phyloP scores from a whole-genome alignment of 1,140 invertebrate species.

The Bilobella aurantiaca region DNA sequence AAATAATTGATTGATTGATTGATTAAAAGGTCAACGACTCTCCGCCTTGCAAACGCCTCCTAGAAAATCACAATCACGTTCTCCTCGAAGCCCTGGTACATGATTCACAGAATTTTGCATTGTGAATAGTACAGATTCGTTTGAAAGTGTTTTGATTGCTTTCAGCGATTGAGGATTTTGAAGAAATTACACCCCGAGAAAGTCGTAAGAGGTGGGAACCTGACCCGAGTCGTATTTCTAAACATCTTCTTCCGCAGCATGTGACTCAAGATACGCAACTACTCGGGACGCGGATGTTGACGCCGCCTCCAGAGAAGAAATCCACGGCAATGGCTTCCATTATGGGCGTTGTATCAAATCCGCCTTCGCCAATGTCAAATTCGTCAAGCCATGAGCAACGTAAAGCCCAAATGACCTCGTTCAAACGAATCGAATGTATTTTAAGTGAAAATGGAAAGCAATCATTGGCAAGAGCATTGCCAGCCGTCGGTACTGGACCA shows the following conservation, averaged over 20 bases:
- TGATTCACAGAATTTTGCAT: not conserved
- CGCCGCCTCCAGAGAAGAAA: not conserved
- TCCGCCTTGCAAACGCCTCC: no score
- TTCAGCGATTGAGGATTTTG: no score
- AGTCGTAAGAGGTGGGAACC: not conserved
- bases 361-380: not conserved
- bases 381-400: not conserved
- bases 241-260: not conserved
- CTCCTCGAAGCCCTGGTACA: not conserved
- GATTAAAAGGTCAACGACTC: no score
- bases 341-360: not conserved
- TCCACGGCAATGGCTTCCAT: not conserved
- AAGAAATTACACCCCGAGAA: no score
- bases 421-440: not conserved
- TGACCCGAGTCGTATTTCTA: not conserved
- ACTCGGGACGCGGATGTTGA: not conserved
- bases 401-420: not conserved
- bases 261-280: not conserved
- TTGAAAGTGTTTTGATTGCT: no score
- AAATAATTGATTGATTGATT: no score
- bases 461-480: no score
- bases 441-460: not conserved
- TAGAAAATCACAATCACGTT: not conserved
- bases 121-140: no score
- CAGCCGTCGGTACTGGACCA: no score